Conservation (phyloP, 2,113 vertebrate genomes). For the Rafetus swinhoei region DNA sequence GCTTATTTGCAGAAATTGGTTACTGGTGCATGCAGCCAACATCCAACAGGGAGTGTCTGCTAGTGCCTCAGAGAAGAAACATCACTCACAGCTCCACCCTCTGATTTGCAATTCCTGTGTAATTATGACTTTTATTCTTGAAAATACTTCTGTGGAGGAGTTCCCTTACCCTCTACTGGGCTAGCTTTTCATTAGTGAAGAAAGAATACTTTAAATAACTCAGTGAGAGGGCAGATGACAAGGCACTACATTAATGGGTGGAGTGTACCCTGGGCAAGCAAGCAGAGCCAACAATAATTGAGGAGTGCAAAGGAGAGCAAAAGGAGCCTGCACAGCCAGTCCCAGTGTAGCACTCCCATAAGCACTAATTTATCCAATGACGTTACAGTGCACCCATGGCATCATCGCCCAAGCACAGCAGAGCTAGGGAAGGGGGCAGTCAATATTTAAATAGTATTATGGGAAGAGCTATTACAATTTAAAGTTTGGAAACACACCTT, state of each 20-base stretch:
- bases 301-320: not conserved
- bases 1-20: constrained; percentile 35
- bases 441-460: not conserved
- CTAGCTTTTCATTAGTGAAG: not conserved
- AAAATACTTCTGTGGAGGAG: not conserved
- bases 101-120: not conserved
- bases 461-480: not conserved
- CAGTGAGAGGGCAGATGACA: not conserved
- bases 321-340: not conserved
- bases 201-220: constrained; percentile 2
- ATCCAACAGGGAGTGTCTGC: not conserved
- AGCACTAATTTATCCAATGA: not conserved
- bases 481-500: not conserved
- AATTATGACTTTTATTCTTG: not conserved
- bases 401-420: not conserved
- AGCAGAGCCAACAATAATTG: not conserved
- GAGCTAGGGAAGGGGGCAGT: not conserved
- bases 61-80: not conserved
- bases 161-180: not conserved
- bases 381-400: not conserved
- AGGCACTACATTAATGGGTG: not conserved
- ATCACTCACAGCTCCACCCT: constrained; percentile 11
- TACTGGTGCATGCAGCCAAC: not conserved
- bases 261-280: not conserved
- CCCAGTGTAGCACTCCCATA: not conserved